Conservation (phyloP, 2,113 vertebrate genomes). For the Orthochromis indermauri region DNA sequence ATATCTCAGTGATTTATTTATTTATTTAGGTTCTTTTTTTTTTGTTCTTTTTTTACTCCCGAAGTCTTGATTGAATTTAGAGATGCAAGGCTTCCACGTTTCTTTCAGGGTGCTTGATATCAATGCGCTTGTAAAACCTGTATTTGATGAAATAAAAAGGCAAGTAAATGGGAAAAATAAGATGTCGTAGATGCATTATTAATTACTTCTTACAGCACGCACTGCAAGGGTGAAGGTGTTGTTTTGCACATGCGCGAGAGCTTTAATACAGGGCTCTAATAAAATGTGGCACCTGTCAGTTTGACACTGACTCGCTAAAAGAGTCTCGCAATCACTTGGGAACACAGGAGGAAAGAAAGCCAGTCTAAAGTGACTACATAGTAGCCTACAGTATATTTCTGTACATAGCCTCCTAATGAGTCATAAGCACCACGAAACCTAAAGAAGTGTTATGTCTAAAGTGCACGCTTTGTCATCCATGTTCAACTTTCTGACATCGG, state of each 20-base stretch:
- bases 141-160: not conserved
- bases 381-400: not conserved
- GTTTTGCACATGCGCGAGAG: not conserved
- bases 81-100: not conserved
- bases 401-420: not conserved
- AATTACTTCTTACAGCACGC: not conserved
- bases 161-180: conserved; percentile 22
- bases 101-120: not conserved
- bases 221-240: not conserved
- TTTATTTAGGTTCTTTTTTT: not conserved
- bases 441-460: not conserved
- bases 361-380: not conserved
- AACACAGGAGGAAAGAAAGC: not conserved
- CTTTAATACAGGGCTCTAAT: conserved; percentile 47
- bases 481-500: not conserved
- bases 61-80: not conserved
- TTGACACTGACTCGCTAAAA: conserved; percentile 38
- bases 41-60: not conserved
- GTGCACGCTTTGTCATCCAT: not conserved
- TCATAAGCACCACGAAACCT: not conserved
- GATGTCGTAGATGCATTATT: conserved; percentile 7
- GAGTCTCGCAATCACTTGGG: conserved; percentile 27
- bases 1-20: not conserved
- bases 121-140: not conserved
- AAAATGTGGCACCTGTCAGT: conserved; percentile 65